Evolutionary conservation across 2,797 vertebrate genomes (phyloP), one percentile per base, ranked within the genome.

Genomic region (Melanotaenia maccullochi): DNA sequence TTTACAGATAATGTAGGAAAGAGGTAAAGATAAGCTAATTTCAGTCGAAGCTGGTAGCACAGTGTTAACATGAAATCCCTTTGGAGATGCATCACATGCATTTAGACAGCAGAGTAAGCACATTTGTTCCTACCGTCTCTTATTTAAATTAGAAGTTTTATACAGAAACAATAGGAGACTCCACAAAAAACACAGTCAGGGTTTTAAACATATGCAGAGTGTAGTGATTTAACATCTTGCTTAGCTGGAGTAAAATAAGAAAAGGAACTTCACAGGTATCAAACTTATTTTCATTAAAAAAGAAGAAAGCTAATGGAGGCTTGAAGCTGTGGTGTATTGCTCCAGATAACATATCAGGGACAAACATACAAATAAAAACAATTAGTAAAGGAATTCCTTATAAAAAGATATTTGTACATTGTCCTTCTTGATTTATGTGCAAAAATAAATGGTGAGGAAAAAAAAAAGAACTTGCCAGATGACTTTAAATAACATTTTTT

Each of bases 381-480:
- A 52, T 18, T 13, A 60, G 22, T 64, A 60, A 55, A 68, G 49
- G 35, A 68, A 57, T 58, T 65, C 44, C 75, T 65, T 66, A 68
- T 70, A 59, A 71, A 70, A 68, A 73, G 60, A 81, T 68, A 72
- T 60, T 58, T 80, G 30, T 77, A 70, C 58, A 67, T 60, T 75
- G 42, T 68, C 65, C 66, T 60, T 64, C 56, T 77, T 61, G 33
- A 49, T 67, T 70, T 57, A 75, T 77, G 79, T 82, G 76, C 79
- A 79, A 81, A 79, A 79, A 75, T 58, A 65, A 59, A 70, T 12
- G 2, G 16, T 33, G 11, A 64, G 40, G 11, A 66, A 40, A 9
- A 16, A 28, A 55, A 47, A 36, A 68, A 35, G 25, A 79, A 74
- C 58, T 72, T 52, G 62, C 36, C 67, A 78, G 65, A 57, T 64